Evolutionary conservation across 2,797 vertebrate species (phyloP).

Genomic region (Pantherophis alleghaniensis): DNA sequence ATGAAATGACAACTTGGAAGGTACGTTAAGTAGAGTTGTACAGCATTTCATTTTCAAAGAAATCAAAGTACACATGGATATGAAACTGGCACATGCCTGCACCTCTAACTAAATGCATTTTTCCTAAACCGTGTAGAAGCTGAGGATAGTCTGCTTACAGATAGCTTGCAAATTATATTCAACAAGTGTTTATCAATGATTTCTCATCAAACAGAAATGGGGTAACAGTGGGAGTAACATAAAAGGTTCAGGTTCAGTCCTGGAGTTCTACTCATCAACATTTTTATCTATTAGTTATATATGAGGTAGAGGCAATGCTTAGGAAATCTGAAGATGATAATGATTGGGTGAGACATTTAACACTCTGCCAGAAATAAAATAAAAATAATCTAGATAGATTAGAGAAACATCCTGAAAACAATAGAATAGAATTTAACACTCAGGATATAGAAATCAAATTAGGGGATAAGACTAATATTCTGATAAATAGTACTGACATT

Average conservation of each 20-base stretch:
- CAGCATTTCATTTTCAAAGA: not conserved
- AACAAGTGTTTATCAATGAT: not conserved
- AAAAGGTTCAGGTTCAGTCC: not conserved
- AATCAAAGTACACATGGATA: not conserved
- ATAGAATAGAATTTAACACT: not conserved
- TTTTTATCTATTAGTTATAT: not conserved
- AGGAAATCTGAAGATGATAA: not conserved
- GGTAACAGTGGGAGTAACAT: not conserved
- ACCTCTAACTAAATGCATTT: not conserved
- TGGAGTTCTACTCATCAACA: not conserved
- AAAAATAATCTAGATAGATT: not conserved
- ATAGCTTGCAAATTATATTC: not conserved
- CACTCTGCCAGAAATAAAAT: not conserved
- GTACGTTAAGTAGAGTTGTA: not conserved
- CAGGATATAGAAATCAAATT: not conserved
- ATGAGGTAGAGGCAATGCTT: not conserved
- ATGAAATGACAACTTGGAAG: not conserved
- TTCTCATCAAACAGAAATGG: not conserved
- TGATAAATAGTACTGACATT: not conserved
- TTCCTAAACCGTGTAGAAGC: not conserved
- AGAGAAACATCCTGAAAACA: not conserved
- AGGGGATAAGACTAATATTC: not conserved
- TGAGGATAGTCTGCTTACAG: not conserved
- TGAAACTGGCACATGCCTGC: not conserved
- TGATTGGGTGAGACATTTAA: not conserved